Evolutionary conservation across 2,113 vertebrate species (phyloP).

Genomic region (Lamprologus sp.): DNA sequence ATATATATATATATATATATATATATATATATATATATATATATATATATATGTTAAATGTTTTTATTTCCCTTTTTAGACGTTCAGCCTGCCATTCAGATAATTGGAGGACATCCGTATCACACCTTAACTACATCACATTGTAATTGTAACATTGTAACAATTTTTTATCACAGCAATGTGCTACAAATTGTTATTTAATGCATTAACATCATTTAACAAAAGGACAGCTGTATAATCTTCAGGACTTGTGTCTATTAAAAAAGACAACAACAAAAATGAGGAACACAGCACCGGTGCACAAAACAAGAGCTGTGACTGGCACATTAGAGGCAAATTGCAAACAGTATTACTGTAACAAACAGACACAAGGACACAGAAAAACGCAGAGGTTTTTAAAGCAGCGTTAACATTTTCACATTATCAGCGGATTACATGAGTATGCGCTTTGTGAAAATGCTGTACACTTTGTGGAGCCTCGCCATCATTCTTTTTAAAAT

Average conservation of each 20-base stretch:
- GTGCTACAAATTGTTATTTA: not conserved
- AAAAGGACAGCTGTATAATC: not conserved
- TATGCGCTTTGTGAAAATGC: not conserved
- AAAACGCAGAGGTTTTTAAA: not conserved
- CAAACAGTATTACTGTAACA: not conserved
- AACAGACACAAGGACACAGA: not conserved
- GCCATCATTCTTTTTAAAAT: not conserved
- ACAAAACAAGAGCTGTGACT: not conserved
- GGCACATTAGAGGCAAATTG: not conserved
- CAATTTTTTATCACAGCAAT: not conserved
- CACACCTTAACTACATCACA: not conserved
- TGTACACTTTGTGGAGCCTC: not conserved
- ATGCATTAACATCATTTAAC: not conserved
- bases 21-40: fast-evolving
- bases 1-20: no score
- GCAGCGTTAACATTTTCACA: not conserved
- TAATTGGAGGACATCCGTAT: not conserved
- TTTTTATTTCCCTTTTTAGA: not conserved
- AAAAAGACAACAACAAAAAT: not conserved
- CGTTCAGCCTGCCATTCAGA: not conserved
- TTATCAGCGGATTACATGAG: not conserved
- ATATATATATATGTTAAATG: not conserved
- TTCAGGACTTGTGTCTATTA: not conserved
- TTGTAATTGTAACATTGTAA: not conserved
- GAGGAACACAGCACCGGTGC: not conserved